Base-by-base conservation (phyloP, 2,888 invertebrate species). In the Pollenia amentaria region DNA sequence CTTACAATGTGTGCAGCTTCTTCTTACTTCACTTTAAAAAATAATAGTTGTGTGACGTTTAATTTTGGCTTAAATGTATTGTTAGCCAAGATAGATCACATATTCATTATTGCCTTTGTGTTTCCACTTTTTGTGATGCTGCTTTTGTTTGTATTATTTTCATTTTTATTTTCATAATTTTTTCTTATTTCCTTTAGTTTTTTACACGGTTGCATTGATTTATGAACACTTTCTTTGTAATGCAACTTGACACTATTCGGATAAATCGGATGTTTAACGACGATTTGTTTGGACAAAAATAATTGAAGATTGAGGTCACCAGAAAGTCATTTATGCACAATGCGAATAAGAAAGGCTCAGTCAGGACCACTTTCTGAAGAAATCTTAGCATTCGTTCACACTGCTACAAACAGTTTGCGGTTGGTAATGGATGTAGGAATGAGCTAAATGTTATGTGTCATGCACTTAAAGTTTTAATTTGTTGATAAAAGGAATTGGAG, bases 151-250 rank as follows among this genome's bases (percentile, higher is more conserved):
- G 48, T 21, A 21, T 75, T 75, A 29, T 44, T 57, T 14, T 70
- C 14, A 10, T 76, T 21, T 44, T 77, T 21, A 29, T 38, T 53
- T 29, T 29, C 29, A 29, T 29, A 29, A 77, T 12, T 44, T 42
- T 10, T 21, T 53, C 12, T 18, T 18, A n/a, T 11, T 11, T 65
- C 16, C 46, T 46, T 7, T 65, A 55, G 38, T 40, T 60, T 75
- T 69, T 44, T 82, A n/a, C 11, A 67, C 62, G 42, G 46, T 65
- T 85, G 55, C 44, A 80, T 84, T 84, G 79, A 84, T 82, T 82
- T 85, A 81, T 84, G 79, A 84, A 80, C 80, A 84, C 80, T 87
- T 84, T 84, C 87, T 84, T 82, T 77, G 38, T 84, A 84, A 82
- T 85, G 73, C 73, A 85, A 78, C 85, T 85, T 85, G 82, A 82